These are phyloP conservation scores for Hydrotaea diabolus DNA, from an alignment of 2,888 invertebrate species.

Conservation along the genomic window DNA sequence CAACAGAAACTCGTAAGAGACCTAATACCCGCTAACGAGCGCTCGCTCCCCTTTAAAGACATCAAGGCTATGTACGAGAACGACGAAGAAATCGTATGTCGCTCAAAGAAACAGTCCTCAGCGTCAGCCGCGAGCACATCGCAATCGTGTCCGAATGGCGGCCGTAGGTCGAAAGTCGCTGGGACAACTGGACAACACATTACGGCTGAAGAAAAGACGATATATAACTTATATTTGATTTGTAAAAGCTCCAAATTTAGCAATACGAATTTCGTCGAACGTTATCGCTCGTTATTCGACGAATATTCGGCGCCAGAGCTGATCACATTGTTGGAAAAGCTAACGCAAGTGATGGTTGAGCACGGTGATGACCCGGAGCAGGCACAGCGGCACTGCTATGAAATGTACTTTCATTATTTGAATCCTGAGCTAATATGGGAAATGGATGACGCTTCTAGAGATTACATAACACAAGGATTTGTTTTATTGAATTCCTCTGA, in stretches of 20 bases:
- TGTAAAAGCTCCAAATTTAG: conserved; percentile 79
- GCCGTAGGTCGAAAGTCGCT: conserved; percentile 41
- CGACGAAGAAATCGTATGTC: conserved; percentile 78
- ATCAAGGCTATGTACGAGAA: conserved; percentile 77
- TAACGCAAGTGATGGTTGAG: conserved; percentile 78
- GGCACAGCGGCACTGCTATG: conserved; percentile 78
- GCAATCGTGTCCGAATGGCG: conserved; percentile 1
- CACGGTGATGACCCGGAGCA: conserved; percentile 77
- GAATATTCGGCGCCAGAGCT: conserved; percentile 78
- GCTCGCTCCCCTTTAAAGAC: conserved; percentile 79
- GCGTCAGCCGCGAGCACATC: conserved; percentile 24
- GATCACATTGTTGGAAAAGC: conserved; percentile 76
- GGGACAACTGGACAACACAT: conserved; percentile 70
- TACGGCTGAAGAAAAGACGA: conserved; percentile 79
- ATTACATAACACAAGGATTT: conserved; percentile 79
- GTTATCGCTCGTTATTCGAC: conserved; percentile 79
- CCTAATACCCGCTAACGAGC: conserved; percentile 77
- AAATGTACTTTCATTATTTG: conserved; percentile 81
- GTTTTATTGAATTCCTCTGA: conserved; percentile 74
- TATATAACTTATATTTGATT: conserved; percentile 80
- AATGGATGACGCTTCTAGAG: conserved; percentile 79
- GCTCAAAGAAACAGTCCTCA: conserved; percentile 67
- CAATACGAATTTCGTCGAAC: conserved; percentile 78
- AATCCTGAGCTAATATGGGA: conserved; percentile 81
- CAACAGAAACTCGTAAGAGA: conserved; percentile 78